Evolutionary conservation across 1,140 invertebrate species (phyloP), one percentile per base, ranked within the genome.

Genomic region (Cherax destructor): DNA sequence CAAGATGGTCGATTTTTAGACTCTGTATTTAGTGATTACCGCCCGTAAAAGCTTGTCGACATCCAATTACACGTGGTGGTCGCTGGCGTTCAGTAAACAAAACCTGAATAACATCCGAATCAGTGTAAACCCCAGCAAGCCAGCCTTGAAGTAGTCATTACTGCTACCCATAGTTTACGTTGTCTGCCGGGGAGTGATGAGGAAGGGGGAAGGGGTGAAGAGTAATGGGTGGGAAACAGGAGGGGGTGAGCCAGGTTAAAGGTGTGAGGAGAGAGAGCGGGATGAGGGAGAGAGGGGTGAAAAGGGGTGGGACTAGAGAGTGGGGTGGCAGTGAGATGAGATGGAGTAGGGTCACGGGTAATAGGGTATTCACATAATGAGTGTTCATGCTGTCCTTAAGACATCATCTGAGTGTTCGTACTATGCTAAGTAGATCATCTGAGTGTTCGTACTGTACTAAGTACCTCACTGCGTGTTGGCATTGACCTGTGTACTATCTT

Each of bases 1-100:
- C 52, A 52, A 30, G 52, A 81, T 81, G 79, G 79, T 24, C 79
- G 79, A 81, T 24, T 81, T 81, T 81, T 81, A 81, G 3, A 49
- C 11, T 6, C 49, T 13, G 59, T 50, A 61, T 52, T 3, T 61
- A 49, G 52, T 59, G 79, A 59, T 81, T 30, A 61, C 52, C 11
- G 24, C 52, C 79, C 21, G n/a, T 72, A 24, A 72, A 72, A 6
- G 69, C 52, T 61, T 81, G 56, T 13, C 18, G 18, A 65, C 18
- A 65, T 65, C 61, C 61, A 65, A 65, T 65, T 47, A 79, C 77
- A 50, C 11, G 41, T 47, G 4, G 11, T 52, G 47, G 50, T 79
- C 47, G 18, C 50, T 5, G 7, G n/a, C 21, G 69, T 72, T 72
- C 69, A 72, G 11, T n/a, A 24, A 24, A n/a, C 18, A 72, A n/a